Base-by-base conservation (phyloP, 30 jellyfish, hydroid and myxozoan genomes). In the Mastigias papua region DNA sequence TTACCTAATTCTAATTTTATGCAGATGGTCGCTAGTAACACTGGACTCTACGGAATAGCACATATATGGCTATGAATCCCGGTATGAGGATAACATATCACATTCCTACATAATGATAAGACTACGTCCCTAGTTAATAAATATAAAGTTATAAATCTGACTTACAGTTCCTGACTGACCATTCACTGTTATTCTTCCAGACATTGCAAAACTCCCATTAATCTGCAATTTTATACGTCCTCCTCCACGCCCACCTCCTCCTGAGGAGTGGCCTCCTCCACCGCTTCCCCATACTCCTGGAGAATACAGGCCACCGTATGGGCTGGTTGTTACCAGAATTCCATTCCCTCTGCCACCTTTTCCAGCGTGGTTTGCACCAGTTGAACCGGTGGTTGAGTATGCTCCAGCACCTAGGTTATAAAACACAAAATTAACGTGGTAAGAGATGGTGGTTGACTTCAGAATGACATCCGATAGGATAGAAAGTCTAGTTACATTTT, bases 341-440 rank as follows among this genome's bases (percentile, higher is more conserved):
- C 88, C 93, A 37, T 73, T 84, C 20, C 93, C 88, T 51, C 88
- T 86, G 29, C 93, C 93, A 23, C 93, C 93, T 84, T 73, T 72
- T 20, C 73, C 93, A 15, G 79, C 84, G 62, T 84, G 93, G 74
- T 88, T 54, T 0, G 71, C 93, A 61, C 93, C 93, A 22, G 93
- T 63, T 3, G 88, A 84, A 16, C 93, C 93, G 13, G 82, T 11
- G 10, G 88, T 19, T 30, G 93, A 84, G 73, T 82, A 82, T 23
- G 78, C 11, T 1, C 92, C 92, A 34, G 85, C 86, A 7, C 84
- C 92, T 50, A 30, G 68, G 33, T 25, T n/a, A 76, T 16, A 4
- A 28, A 26, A 32, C n/a, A n/a, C n/a, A n/a, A n/a, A n/a, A n/a
- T n/a, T n/a, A n/a, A n/a, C n/a, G n/a, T n/a, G n/a, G n/a, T n/a